These are phyloP conservation scores for Hydroisotoma schaefferi DNA, from an alignment of 2,888 invertebrate genomes.

Conservation along the genomic window DNA sequence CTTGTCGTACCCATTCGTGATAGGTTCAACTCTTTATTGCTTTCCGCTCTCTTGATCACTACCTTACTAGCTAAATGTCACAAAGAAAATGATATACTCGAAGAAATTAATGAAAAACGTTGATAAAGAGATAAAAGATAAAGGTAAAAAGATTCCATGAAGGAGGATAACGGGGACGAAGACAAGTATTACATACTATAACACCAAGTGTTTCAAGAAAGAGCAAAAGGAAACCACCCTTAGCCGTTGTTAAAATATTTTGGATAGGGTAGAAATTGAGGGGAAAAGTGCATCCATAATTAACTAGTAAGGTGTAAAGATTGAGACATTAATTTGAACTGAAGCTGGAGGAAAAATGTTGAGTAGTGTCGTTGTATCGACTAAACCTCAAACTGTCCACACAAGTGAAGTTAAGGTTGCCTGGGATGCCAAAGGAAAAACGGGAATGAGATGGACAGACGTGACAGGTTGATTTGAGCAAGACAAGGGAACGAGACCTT, in stretches of 20 bases:
- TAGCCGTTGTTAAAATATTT: too few species aligned
- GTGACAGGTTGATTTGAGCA: constrained; percentile 9
- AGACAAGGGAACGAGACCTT: constrained; percentile 3
- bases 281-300: constrained; percentile 13
- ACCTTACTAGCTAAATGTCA: not conserved
- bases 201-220: too few species aligned
- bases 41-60: too few species aligned
- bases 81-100: not conserved
- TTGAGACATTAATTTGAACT: constrained; percentile 3
- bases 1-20: constrained; percentile 10
- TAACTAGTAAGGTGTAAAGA: constrained; percentile 11
- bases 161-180: too few species aligned
- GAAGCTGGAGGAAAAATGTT: not conserved
- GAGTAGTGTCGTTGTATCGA: constrained; percentile 5
- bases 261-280: not conserved
- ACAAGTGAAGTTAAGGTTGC: too few species aligned
- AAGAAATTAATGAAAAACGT: not conserved
- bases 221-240: too few species aligned
- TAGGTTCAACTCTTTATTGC: constrained; percentile 8
- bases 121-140: not conserved
- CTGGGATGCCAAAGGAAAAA: not conserved
- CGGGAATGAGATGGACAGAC: constrained; percentile 8
- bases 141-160: too few species aligned
- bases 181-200: too few species aligned
- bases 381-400: constrained; percentile 6